phyloP scores from a whole-genome alignment of 2,888 invertebrate species.

The Sarcophaga rosellei region DNA sequence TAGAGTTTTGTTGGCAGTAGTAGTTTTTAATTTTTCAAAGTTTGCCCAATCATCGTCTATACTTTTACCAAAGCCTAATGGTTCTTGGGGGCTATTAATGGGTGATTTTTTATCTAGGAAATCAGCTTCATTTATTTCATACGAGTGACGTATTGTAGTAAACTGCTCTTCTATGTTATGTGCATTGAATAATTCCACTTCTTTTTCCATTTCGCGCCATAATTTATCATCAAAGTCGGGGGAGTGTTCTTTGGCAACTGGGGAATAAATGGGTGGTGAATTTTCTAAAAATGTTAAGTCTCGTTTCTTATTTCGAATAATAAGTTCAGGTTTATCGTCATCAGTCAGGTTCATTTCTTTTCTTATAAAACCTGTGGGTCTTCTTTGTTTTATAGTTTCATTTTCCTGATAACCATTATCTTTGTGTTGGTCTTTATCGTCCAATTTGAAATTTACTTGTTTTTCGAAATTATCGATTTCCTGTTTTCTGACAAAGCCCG shows the following conservation, averaged over 20 bases:
- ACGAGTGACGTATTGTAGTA: slow-evolving; percentile 72
- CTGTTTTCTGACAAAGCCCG: slow-evolving; percentile 20
- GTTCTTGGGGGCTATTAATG: slow-evolving; percentile 41
- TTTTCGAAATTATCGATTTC: slow-evolving; percentile 8
- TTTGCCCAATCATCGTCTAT: slow-evolving; percentile 77
- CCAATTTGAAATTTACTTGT: slow-evolving; percentile 4
- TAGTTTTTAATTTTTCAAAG: slow-evolving; percentile 72
- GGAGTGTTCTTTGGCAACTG: neutral
- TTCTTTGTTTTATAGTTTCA: slow-evolving; percentile 19
- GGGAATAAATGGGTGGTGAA: slow-evolving; percentile 6
- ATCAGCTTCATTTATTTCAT: slow-evolving; percentile 75
- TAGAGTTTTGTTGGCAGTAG: neutral
- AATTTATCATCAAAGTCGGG: slow-evolving; percentile 44
- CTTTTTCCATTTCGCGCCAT: slow-evolving; percentile 70
- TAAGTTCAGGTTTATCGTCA: too few relatives aligned
- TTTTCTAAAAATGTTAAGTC: slow-evolving; percentile 23
- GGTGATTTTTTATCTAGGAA: slow-evolving; percentile 70
- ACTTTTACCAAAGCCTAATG: slow-evolving; percentile 74
- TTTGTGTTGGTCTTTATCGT: neutral
- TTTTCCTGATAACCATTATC: slow-evolving; percentile 37
- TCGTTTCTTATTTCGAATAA: neutral
- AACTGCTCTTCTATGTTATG: slow-evolving; percentile 72
- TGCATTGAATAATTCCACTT: slow-evolving; percentile 58
- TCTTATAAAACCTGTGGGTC: slow-evolving; percentile 24
- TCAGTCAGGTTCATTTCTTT: neutral